These are phyloP conservation scores for Poeciliopsis gracilis DNA, from an alignment of 2,797 vertebrate genomes.

Conservation along the genomic window DNA sequence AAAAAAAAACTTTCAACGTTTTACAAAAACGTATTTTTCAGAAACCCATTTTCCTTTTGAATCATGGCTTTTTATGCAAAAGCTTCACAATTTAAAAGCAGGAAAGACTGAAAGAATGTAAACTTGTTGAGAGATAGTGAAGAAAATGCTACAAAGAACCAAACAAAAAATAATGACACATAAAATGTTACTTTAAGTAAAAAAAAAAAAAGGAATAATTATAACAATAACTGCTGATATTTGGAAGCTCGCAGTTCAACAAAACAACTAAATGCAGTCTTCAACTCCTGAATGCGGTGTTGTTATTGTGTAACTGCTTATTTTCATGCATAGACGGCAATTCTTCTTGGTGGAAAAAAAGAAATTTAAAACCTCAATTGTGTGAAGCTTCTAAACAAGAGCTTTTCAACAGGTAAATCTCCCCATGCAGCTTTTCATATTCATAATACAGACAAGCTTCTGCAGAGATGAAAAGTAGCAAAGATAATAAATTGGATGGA, in stretches of 20 bases:
- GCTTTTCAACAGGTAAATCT: conserved; percentile 46
- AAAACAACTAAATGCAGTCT: neutral
- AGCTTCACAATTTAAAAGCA: neutral
- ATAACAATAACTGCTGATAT: neutral
- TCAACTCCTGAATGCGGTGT: conserved; percentile 15
- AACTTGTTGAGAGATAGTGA: neutral
- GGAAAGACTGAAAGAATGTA: neutral
- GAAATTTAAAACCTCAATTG: conserved; percentile 9
- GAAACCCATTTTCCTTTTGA: neutral
- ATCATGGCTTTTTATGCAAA: neutral
- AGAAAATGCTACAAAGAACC: neutral
- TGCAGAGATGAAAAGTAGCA: conserved; percentile 7
- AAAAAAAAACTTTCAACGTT: neutral
- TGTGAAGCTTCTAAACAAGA: conserved; percentile 21
- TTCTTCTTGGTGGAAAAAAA: neutral
- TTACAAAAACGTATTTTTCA: neutral
- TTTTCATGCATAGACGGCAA: conserved; percentile 25
- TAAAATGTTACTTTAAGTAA: neutral
- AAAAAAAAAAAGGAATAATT: neutral
- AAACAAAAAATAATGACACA: neutral
- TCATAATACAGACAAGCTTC: conserved; percentile 27
- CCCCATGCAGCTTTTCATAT: conserved; percentile 46
- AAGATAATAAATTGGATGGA: conserved; percentile 36
- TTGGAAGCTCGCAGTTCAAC: neutral
- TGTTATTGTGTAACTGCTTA: conserved; percentile 10